A percentile compares a stretch with the other conserved stretches of the same genome.
phyloP scores from a whole-genome alignment of 2,113 vertebrate genomes.

The Prionailurus bengalensis region DNA sequence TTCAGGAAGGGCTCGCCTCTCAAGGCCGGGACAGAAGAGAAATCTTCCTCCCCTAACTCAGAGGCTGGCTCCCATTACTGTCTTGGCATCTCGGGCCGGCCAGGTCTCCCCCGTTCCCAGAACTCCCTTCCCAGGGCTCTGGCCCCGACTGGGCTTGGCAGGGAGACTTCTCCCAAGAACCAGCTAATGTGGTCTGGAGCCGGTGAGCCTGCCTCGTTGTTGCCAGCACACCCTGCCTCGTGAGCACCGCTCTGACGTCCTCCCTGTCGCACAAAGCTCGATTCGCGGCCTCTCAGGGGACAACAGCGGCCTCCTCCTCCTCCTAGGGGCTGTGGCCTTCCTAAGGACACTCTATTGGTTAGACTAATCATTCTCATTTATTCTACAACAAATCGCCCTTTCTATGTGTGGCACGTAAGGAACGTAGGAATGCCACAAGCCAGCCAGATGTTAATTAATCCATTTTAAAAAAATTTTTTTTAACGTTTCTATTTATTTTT shows the following conservation, averaged over 20 bases:
- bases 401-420: neutral
- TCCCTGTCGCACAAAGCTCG: neutral
- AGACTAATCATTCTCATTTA: neutral
- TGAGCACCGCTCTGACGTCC: neutral
- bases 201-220: neutral
- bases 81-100: neutral
- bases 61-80: neutral
- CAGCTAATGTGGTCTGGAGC: constrained; percentile 5
- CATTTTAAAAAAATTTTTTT: neutral
- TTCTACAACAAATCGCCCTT: constrained; percentile 20
- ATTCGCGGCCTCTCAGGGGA: neutral
- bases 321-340: neutral
- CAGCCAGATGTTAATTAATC: neutral
- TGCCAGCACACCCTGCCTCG: neutral
- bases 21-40: neutral
- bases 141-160: neutral
- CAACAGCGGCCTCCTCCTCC: neutral
- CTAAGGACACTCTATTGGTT: neutral
- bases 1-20: constrained; percentile 13
- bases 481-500: too few species aligned
- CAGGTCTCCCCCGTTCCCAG: neutral
- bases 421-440: neutral
- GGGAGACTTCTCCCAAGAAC: neutral
- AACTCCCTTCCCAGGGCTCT: constrained; percentile 14
- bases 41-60: neutral